phyloP scores from a whole-genome alignment of 2,113 vertebrate species.

The Sinocyclocheilus grahami region DNA sequence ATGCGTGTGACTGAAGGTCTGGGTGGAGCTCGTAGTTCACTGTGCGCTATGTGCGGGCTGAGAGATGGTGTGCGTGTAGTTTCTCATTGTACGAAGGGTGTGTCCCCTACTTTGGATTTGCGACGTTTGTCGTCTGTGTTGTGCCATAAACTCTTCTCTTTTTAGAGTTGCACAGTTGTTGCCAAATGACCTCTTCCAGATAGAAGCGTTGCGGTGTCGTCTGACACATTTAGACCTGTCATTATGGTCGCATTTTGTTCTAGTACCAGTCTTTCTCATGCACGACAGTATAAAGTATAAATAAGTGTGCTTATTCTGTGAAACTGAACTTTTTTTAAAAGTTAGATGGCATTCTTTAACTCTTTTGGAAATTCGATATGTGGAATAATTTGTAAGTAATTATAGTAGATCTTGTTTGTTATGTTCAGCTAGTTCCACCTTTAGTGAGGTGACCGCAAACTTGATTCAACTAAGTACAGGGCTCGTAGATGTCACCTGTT shows the following conservation, averaged over 20 bases:
- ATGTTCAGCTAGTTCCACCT: background rate
- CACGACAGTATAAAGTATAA: background rate
- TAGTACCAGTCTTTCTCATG: conserved; percentile 21
- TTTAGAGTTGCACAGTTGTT: conserved; percentile 23
- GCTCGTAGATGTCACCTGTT: conserved; percentile 47
- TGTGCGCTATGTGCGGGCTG: conserved; percentile 45
- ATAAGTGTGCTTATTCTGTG: background rate
- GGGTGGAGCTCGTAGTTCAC: conserved; percentile 71
- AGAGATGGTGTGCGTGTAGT: conserved; percentile 47
- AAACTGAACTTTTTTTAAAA: background rate
- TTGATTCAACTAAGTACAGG: conserved; percentile 38
- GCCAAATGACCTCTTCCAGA: background rate
- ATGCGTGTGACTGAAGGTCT: conserved; percentile 78
- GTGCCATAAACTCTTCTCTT: conserved; percentile 36
- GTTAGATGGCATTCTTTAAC: background rate
- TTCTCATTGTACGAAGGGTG: conserved; percentile 41
- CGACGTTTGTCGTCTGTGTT: conserved; percentile 37
- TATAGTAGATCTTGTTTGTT: background rate
- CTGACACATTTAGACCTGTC: background rate
- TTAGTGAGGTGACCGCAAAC: conserved; percentile 41
- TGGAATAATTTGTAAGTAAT: background rate
- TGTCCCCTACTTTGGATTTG: conserved; percentile 49
- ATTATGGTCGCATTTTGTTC: background rate
- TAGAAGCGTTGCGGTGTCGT: background rate
- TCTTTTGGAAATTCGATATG: background rate